Evolutionary conservation across 1,140 invertebrate genomes (phyloP), one percentile per base, ranked within the genome.

Genomic region (Anastrepha obliqua): DNA sequence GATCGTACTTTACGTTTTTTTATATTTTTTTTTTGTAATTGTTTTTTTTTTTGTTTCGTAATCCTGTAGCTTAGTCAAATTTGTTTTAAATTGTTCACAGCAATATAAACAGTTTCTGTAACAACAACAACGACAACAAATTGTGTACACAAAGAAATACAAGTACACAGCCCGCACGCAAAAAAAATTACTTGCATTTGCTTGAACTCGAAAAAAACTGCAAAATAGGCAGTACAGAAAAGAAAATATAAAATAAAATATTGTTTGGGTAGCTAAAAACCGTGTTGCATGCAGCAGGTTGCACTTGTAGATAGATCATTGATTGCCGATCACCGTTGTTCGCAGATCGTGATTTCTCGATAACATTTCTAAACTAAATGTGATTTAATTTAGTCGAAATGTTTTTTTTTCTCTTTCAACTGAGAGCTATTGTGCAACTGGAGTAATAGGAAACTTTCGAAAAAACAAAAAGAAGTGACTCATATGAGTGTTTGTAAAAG

Each of bases 51-150:
- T n/a, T n/a, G n/a, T n/a, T n/a, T 51, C 42, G 70, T 47, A 44
- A 15, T 44, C 67, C 44, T 74, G 67, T 74, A 74, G 67, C 55
- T 81, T 81, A 81, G 74, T 81, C 74, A 81, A 81, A 81, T 81
- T 81, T 81, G 74, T 81, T 81, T 81, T 81, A 81, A 81, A 81
- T 81, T 81, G 74, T 81, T 81, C 74, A 55, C 74, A 81, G 74
- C 51, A 81, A 55, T 81, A 81, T 81, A 42, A 81, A 81, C 74
- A 81, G 9, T 81, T 81, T 44, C 17, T 67, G 64, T n/a, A 13
- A 51, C 74, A 81, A 81, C 3, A 81, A 55, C 74, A 78, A 74
- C 74, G 55, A 81, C 74, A 81, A 81, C 74, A 81, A 81, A 55
- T 81, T 81, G 74, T 58, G 44, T 81, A 29, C 47, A 44, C 29